Conservation (phyloP, 2,797 vertebrate genomes). For the Rhabdomys pumilio region DNA sequence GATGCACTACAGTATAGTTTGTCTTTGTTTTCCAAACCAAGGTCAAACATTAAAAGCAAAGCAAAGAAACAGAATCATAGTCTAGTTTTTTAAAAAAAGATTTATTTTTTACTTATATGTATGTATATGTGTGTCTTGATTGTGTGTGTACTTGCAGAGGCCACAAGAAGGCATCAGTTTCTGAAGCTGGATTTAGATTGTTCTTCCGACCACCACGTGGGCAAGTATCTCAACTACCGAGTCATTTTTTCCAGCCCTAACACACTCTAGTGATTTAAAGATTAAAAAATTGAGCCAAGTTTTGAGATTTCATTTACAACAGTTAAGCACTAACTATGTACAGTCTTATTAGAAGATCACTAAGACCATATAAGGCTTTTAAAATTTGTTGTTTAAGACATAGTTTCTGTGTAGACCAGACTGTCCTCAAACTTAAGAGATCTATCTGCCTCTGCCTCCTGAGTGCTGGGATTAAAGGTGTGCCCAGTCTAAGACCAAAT, state of each 20-base stretch:
- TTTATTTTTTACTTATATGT: not conserved
- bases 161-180: not conserved
- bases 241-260: not conserved
- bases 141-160: not conserved
- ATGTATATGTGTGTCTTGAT: not conserved
- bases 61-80: not conserved
- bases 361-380: not conserved
- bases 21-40: conserved; percentile 31
- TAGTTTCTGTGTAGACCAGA: not conserved
- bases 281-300: not conserved
- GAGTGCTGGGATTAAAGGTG: not conserved
- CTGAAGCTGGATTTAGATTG: not conserved
- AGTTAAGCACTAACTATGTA: not conserved
- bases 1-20: not conserved
- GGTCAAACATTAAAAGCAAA: not conserved
- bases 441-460: not conserved
- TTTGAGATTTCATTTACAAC: conserved; percentile 32
- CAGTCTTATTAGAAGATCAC: not conserved
- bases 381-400: not conserved
- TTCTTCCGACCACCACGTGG: not conserved
- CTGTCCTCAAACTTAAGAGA: not conserved
- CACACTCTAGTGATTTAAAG: conserved; percentile 43
- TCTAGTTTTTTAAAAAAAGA: not conserved
- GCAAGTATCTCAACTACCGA: not conserved
- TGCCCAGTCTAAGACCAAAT: not conserved